Percentiles rank a stretch among this genome's conserved stretches.
These are phyloP conservation scores for Brachyptera putata DNA, from an alignment of 2,888 invertebrate genomes.

Conservation along the genomic window DNA sequence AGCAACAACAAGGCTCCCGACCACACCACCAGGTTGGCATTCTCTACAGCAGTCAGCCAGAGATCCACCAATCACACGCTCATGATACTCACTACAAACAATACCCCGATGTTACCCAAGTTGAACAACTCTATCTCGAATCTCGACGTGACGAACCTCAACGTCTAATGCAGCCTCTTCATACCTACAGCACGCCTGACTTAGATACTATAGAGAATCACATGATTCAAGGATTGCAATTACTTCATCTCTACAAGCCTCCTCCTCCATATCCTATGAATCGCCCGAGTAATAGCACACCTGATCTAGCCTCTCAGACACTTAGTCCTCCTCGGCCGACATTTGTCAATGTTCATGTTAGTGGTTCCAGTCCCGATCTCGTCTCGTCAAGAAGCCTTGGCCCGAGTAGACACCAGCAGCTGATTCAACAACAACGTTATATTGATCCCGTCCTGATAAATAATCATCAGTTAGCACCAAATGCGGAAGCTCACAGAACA, in stretches of 20 bases:
- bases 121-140: slow-evolving; percentile 28
- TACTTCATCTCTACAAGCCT: slow-evolving; percentile 70
- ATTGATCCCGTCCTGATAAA: slow-evolving; percentile 14
- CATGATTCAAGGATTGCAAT: slow-evolving; percentile 49
- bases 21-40: slow-evolving; percentile 39
- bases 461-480: slow-evolving; percentile 31
- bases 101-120: slow-evolving; percentile 39
- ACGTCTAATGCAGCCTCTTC: slow-evolving; percentile 35
- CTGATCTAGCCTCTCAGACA: slow-evolving; percentile 61
- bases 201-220: slow-evolving; percentile 37
- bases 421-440: slow-evolving; percentile 26
- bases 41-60: slow-evolving; percentile 68
- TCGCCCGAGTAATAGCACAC: slow-evolving; percentile 75
- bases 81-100: slow-evolving; percentile 40
- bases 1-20: slow-evolving; percentile 65
- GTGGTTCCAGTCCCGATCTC: slow-evolving; percentile 71
- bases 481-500: slow-evolving; percentile 61
- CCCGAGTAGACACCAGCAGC: slow-evolving; percentile 39
- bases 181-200: slow-evolving; percentile 39
- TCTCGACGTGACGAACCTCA: slow-evolving; percentile 11
- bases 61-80: slow-evolving; percentile 57
- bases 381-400: slow-evolving; percentile 65
- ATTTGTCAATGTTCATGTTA: slow-evolving; percentile 38
- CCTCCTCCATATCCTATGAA: slow-evolving; percentile 81
- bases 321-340: slow-evolving; percentile 32